A percentile compares a stretch with the other conserved stretches of the same genome.
These are phyloP conservation scores for Oconnorella tubifera DNA, from an alignment of 2,888 invertebrate species.

Conservation along the genomic window DNA sequence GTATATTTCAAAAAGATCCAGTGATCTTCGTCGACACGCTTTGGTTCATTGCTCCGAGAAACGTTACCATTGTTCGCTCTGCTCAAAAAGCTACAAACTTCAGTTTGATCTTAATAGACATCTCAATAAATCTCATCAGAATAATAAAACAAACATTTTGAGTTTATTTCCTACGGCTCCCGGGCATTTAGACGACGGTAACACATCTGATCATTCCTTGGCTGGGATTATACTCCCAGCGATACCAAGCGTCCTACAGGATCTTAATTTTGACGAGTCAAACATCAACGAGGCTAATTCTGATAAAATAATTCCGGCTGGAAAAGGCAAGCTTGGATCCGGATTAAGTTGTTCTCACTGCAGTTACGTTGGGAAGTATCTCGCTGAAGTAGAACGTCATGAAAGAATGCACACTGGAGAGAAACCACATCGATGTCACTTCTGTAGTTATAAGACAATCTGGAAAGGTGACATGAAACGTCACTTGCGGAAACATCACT, in stretches of 20 bases:
- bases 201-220: background rate
- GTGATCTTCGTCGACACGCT: conserved; percentile 53
- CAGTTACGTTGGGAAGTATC: conserved; percentile 53
- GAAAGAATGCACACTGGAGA: conserved; percentile 56
- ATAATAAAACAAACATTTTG: background rate
- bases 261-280: background rate
- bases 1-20: conserved; percentile 54
- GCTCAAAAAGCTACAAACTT: conserved; percentile 73
- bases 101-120: conserved; percentile 57
- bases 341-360: conserved; percentile 68
- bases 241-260: background rate
- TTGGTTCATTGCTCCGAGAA: conserved; percentile 52
- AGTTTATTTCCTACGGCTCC: too few relatives aligned
- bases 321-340: background rate
- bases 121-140: conserved; percentile 22
- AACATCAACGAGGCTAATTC: background rate
- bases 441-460: conserved; percentile 57
- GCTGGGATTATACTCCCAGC: background rate
- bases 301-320: too few relatives aligned
- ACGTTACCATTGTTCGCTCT: conserved; percentile 58
- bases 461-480: conserved; percentile 60
- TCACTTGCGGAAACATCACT: conserved; percentile 58
- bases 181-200: background rate
- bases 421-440: conserved; percentile 55
- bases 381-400: conserved; percentile 58